These are phyloP conservation scores for Linepithema humile DNA, from an alignment of 1,140 invertebrate species.

Conservation along the genomic window DNA sequence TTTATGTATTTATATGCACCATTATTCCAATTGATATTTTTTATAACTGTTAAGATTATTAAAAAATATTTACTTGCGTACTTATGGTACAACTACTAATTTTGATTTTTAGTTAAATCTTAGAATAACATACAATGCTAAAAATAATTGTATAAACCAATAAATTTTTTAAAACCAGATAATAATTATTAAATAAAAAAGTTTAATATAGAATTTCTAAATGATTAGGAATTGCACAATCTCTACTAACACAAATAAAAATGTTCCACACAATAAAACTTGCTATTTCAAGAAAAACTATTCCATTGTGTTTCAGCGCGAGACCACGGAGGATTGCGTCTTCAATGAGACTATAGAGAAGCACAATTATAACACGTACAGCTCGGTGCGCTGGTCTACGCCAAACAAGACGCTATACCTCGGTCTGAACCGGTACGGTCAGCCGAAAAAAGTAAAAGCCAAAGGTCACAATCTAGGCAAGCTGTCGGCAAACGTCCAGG, in stretches of 20 bases:
- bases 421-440: constrained; percentile 89
- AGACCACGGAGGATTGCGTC: constrained; percentile 92
- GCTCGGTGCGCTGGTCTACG: constrained; percentile 90
- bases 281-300: neutral
- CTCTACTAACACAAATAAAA: neutral
- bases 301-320: constrained; percentile 89
- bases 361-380: constrained; percentile 94
- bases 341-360: constrained; percentile 94
- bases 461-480: constrained; percentile 88
- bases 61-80: neutral
- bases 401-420: constrained; percentile 89
- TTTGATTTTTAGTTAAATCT: neutral
- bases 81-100: neutral
- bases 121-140: neutral
- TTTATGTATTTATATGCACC: neutral
- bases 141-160: neutral
- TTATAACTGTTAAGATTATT: neutral
- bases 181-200: neutral
- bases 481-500: constrained; percentile 88
- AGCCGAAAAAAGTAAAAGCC: constrained; percentile 89
- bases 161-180: neutral
- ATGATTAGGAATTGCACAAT: neutral
- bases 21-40: neutral
- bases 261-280: neutral
- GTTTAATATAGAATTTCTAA: neutral